Evolutionary conservation across 2,113 vertebrate species (phyloP), one percentile per base, ranked within the genome.

Genomic region (Platysternon megacephalum): DNA sequence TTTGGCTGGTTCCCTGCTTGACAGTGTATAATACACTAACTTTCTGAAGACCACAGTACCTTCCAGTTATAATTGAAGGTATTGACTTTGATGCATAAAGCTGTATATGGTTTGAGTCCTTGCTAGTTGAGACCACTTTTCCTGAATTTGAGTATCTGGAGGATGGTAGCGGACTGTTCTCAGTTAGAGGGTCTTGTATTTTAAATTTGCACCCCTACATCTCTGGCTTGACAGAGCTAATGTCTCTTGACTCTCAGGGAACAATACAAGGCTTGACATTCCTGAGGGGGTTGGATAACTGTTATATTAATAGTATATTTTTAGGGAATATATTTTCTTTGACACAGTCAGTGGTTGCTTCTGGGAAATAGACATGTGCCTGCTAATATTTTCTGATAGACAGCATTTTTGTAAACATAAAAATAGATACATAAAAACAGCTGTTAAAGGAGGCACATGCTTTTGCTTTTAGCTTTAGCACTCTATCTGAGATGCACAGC

Each of bases 121-220:
- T 72, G 9, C 24, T 86, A 11, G 49, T 9, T 88, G 49, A 51
- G 82, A 52, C 32, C 35, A 22, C 12, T 26, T 44, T 52, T 53
- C 28, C 51, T 24, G 29, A 76, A 61, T 51, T 9, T 82, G 49
- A 74, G 82, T 48, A 35, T 56, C 85, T 72, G 32, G 21, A 53
- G 49, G 84, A 85, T 81, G 21, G 21, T 74, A 11, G 35, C 24
- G 17, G 29, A 51, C 32, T 84, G 58, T 61, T 93, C 74, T 52
- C 82, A 39, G 10, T n/a, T 2, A 24, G 22, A 4, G 1, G n/a
- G 26, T 4, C 24, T 85, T 94, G 53, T 90, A 49, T 82, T 83
- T 1, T 28, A 56, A 32, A 68, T 65, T 39, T 0, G 1, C 35
- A n/a, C 52, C 24, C 14, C 46, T 11, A 0, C 24, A 22, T 28